phyloP scores from a whole-genome alignment of 2,888 invertebrate genomes.

The Acronicta aceris region DNA sequence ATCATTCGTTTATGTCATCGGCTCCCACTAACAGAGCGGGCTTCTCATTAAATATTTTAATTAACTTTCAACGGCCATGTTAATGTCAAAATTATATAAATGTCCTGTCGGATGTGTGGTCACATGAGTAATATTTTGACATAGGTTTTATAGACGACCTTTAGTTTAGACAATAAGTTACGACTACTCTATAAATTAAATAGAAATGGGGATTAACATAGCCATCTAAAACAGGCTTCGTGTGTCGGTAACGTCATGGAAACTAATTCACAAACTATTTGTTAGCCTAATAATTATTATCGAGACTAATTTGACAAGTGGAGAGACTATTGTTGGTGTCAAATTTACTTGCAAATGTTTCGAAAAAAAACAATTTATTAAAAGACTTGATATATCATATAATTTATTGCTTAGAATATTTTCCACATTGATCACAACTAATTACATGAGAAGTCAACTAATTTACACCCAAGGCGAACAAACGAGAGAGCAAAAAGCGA shows the following conservation, averaged over 20 bases:
- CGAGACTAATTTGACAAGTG: too few relatives aligned
- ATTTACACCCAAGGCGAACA: constrained; percentile 40
- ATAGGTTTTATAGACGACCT: constrained; percentile 54
- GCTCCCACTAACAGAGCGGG: constrained; percentile 75
- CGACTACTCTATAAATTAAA: constrained; percentile 31
- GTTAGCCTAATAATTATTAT: too few relatives aligned
- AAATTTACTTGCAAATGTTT: neutral
- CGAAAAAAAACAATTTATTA: neutral
- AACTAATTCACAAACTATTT: constrained; percentile 23
- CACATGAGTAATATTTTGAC: constrained; percentile 68
- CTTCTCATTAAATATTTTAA: constrained; percentile 87
- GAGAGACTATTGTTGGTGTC: too few relatives aligned
- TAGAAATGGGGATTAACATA: constrained; percentile 38
- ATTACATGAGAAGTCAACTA: constrained; percentile 25
- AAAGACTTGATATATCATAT: too few relatives aligned
- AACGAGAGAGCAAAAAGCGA: constrained; percentile 32
- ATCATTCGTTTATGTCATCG: constrained; percentile 85
- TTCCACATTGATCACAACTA: constrained; percentile 10
- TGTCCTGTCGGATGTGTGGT: constrained; percentile 64
- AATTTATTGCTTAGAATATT: neutral
- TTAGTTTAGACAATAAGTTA: constrained; percentile 46
- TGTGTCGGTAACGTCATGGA: constrained; percentile 2
- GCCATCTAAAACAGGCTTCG: constrained; percentile 26
- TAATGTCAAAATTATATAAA: constrained; percentile 78
- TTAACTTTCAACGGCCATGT: constrained; percentile 81